Evolutionary conservation across 2,113 vertebrate species (phyloP), one percentile per base, ranked within the genome.

Genomic region (Dicentrarchus labrax): DNA sequence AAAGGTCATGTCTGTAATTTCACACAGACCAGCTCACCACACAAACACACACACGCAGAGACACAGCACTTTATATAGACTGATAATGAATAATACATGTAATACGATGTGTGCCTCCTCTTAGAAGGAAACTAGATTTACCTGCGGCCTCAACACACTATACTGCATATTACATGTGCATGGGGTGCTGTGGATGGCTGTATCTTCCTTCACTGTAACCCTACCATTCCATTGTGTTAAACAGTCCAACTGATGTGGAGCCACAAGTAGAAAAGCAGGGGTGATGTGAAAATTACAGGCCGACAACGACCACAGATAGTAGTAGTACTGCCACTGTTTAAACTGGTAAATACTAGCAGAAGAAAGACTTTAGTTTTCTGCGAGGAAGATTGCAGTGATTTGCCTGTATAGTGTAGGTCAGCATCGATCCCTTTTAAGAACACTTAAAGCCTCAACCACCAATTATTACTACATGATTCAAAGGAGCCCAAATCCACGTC

Each of bases 31-130:
- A 4, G 4, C 69, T 16, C 45, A 16, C 60, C 17, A 66, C 61
- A 21, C 41, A 24, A 45, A 69, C 45, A 72, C 61, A 72, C 38
- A 81, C 75, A 72, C 39, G 64, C 75, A 76, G 50, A 67, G 10
- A 77, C 50, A 56, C 22, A 59, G 72, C 64, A n/a, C 65, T 82
- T 85, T 76, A 64, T 86, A 86, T 88, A 76, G 19, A 64, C 73
- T 75, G 38, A 76, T 78, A 53, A 93, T 90, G 72, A 91, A 93
- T 89, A 93, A 93, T 90, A 82, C 87, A 91, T 86, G 77, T 66
- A 84, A 86, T 86, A 79, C 51, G 73, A 45, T 75, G 72, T 76
- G 76, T 74, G 59, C 54, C 69, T 78, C 39, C 48, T 70, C 30
- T 72, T 59, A 66, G 76, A 87, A 86, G 78, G 56, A 60, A 82